phyloP scores from a whole-genome alignment of 2,888 invertebrate genomes.

The Therioaphis trifolii region DNA sequence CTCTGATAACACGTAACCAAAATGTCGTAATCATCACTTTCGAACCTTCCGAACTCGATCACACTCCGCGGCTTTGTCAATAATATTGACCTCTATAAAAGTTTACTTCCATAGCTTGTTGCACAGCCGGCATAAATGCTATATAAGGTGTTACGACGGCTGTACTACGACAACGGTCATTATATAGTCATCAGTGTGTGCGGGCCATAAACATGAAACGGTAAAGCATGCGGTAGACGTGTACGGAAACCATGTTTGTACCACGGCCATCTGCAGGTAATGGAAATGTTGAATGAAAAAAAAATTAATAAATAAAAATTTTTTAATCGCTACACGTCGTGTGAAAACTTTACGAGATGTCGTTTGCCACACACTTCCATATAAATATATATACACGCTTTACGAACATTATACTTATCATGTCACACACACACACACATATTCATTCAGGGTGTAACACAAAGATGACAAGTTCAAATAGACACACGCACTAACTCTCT shows the following conservation, averaged over 20 bases:
- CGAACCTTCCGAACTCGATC: slow-evolving; percentile 40
- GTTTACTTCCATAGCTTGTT: background rate
- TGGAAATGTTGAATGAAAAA: slow-evolving; percentile 53
- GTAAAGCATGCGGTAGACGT: slow-evolving; percentile 34
- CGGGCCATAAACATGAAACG: slow-evolving; percentile 29
- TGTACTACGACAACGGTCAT: background rate
- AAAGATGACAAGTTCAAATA: too few relatives aligned
- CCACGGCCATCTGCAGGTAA: background rate
- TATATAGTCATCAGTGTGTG: slow-evolving; percentile 47
- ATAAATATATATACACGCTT: background rate
- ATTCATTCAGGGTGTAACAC: too few relatives aligned
- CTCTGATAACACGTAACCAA: too few relatives aligned
- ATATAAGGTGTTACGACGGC: slow-evolving; percentile 48
- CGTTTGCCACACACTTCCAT: slow-evolving; percentile 42
- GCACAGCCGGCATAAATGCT: slow-evolving; percentile 3
- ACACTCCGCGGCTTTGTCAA: slow-evolving; percentile 3
- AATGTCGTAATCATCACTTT: background rate
- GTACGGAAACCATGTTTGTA: slow-evolving; percentile 22
- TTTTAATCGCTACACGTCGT: slow-evolving; percentile 51
- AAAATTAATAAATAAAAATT: slow-evolving; percentile 10
- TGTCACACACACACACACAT: too few relatives aligned
- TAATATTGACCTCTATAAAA: slow-evolving; percentile 23
- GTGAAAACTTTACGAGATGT: slow-evolving; percentile 51
- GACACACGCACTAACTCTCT: too few relatives aligned
- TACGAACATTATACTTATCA: background rate